phyloP scores from a whole-genome alignment of 2,888 invertebrate species.

The Tachina grossa region DNA sequence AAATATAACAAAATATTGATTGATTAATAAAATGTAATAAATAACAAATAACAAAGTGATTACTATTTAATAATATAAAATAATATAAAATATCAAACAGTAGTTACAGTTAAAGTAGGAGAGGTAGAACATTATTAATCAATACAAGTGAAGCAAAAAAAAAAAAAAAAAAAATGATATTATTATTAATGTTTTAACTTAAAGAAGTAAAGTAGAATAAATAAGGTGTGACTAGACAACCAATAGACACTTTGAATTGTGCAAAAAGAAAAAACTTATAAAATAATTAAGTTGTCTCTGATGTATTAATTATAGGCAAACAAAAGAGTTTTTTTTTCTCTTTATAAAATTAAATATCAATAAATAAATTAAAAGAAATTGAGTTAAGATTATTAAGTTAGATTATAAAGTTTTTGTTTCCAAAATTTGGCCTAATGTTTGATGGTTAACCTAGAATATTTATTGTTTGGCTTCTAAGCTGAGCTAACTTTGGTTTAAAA shows the following conservation, averaged over 20 bases:
- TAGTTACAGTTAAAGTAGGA: conserved; percentile 41
- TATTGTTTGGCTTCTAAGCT: conserved; percentile 3
- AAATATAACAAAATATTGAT: conserved; percentile 72
- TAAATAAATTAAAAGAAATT: conserved; percentile 41
- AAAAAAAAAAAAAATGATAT: conserved; percentile 29
- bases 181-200: conserved; percentile 47
- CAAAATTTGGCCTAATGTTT: conserved; percentile 73
- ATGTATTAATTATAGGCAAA: conserved; percentile 42
- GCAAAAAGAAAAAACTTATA: conserved; percentile 40
- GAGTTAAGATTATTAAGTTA: neutral
- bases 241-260: conserved; percentile 72
- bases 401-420: neutral
- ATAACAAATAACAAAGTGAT: conserved; percentile 67
- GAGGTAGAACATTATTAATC: conserved; percentile 25
- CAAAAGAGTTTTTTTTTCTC: conserved; percentile 18
- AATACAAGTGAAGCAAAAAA: conserved; percentile 29
- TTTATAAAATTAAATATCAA: conserved; percentile 24
- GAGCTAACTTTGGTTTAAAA: conserved; percentile 46
- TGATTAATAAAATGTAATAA: conserved; percentile 69
- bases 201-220: conserved; percentile 46
- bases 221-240: conserved; percentile 73
- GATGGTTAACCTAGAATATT: neutral
- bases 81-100: conserved; percentile 36
- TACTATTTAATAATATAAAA: conserved; percentile 46
- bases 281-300: conserved; percentile 57